Conservation (phyloP, 2,888 invertebrate genomes). For the Malthinus seriepunctatus region DNA sequence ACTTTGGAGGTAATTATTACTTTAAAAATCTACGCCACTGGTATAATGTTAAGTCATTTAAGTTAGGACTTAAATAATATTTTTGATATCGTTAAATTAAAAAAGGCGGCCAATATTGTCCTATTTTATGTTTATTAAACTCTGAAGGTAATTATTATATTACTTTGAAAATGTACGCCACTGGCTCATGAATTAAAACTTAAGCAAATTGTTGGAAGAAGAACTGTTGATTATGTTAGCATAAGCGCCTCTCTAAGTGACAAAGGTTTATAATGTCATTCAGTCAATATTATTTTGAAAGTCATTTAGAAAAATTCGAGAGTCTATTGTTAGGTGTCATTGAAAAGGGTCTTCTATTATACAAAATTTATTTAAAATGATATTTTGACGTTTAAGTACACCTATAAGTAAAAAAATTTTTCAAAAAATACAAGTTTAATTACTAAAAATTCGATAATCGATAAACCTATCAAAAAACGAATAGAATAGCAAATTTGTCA, state of each 20-base stretch:
- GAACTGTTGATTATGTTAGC: conserved; percentile 3
- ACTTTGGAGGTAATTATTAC: too few relatives aligned
- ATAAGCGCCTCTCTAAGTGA: conserved; percentile 25
- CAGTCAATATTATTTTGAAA: conserved; percentile 29
- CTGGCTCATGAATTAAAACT: background rate
- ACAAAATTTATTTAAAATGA: conserved; percentile 22
- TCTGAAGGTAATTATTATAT: too few relatives aligned
- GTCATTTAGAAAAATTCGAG: conserved; percentile 30
- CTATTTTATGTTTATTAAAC: too few relatives aligned
- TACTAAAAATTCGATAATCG: conserved; percentile 14
- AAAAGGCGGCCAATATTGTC: too few relatives aligned
- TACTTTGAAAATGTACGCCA: background rate
- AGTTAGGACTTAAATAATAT: too few relatives aligned
- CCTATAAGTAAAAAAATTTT: background rate
- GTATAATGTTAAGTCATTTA: too few relatives aligned
- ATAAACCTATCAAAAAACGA: conserved; percentile 15
- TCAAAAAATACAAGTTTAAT: conserved; percentile 2
- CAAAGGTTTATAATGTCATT: conserved; percentile 31
- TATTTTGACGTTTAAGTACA: conserved; percentile 22
- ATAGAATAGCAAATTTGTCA: conserved; percentile 37
- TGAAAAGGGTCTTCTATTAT: conserved; percentile 25
- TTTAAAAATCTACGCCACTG: too few relatives aligned
- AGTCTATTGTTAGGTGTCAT: conserved; percentile 22
- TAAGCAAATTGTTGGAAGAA: background rate
- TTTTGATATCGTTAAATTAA: too few relatives aligned